These are phyloP conservation scores for Deilephila elpenor DNA, from an alignment of 2,888 invertebrate species.

Conservation along the genomic window DNA sequence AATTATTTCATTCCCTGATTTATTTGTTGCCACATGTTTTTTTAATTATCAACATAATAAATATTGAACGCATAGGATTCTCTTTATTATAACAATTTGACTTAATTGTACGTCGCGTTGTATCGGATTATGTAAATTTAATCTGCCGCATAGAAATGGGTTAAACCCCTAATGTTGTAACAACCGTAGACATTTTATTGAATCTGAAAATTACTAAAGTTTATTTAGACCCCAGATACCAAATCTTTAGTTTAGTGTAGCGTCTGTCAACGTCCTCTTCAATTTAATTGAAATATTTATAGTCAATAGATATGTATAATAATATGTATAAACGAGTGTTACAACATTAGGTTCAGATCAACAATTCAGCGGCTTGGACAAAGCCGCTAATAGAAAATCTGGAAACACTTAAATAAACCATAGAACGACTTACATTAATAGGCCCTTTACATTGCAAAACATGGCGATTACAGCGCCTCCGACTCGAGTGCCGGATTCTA, in stretches of 20 bases:
- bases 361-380: background rate
- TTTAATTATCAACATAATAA: background rate
- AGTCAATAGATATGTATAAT: background rate
- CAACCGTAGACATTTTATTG: background rate
- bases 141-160: background rate
- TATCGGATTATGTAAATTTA: background rate
- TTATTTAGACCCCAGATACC: too few relatives aligned
- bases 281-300: background rate
- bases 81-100: background rate
- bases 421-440: conserved; percentile 46
- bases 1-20: too few relatives aligned
- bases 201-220: too few relatives aligned
- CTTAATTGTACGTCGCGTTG: background rate
- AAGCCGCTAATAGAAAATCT: background rate
- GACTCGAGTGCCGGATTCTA: background rate
- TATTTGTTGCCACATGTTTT: too few relatives aligned
- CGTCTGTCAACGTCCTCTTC: too few relatives aligned
- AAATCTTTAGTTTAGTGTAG: too few relatives aligned
- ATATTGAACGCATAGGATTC: background rate
- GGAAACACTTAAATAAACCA: conserved; percentile 24
- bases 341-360: conserved; percentile 16
- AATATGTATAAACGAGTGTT: background rate
- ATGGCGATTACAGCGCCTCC: conserved; percentile 26
- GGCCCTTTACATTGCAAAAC: conserved; percentile 50
- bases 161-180: conserved; percentile 6